Evolutionary conservation across 92 coral and sea anemone genomes (phyloP).

Genomic region (Parazoanthus atlanticus): DNA sequence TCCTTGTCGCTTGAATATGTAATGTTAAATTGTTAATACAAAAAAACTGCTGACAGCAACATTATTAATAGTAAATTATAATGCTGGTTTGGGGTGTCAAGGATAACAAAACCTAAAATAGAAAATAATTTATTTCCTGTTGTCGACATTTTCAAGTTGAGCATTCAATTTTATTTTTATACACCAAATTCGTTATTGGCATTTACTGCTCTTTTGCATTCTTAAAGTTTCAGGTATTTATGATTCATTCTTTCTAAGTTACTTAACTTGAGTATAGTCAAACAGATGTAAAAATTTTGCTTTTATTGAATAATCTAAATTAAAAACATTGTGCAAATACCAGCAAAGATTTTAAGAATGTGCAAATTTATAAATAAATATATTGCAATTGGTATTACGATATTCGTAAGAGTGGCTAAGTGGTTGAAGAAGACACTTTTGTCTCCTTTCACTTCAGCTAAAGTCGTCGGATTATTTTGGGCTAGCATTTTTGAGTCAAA

Average conservation of each 20-base stretch:
- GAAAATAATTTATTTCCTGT: background rate
- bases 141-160: background rate
- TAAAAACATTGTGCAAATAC: no score
- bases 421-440: background rate
- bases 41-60: background rate
- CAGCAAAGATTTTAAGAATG: no score
- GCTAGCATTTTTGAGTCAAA: background rate
- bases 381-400: no score
- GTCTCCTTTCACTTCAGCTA: background rate
- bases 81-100: background rate
- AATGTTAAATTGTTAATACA: no score
- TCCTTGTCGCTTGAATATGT: background rate
- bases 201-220: background rate
- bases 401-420: no score
- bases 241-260: background rate
- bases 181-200: no score
- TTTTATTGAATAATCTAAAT: no score
- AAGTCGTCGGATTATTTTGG: background rate
- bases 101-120: background rate
- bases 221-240: background rate
- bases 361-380: no score
- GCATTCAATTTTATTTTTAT: background rate
- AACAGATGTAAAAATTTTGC: no score
- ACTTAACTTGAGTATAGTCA: no score
- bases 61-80: no score